Evolutionary conservation across 2,888 invertebrate genomes (phyloP).

Genomic region (Apomyelois bistriatella): DNA sequence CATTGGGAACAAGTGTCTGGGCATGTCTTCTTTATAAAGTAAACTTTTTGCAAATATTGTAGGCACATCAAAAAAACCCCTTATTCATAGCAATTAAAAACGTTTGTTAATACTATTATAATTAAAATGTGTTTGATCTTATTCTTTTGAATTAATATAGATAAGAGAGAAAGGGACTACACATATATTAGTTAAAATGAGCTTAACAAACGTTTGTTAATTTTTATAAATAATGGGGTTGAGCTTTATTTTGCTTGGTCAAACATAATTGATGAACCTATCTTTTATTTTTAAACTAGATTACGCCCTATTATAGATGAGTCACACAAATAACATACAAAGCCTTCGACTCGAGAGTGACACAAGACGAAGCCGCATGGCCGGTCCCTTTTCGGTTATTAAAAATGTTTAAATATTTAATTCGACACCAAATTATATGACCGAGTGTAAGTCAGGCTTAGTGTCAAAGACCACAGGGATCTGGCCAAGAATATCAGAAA

Average conservation of each 20-base stretch:
- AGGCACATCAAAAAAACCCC: too few relatives aligned
- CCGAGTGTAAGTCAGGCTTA: conserved; percentile 69
- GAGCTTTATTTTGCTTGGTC: neutral
- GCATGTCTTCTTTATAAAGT: too few relatives aligned
- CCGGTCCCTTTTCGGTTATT: conserved; percentile 49
- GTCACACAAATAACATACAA: conserved; percentile 14
- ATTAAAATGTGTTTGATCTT: too few relatives aligned
- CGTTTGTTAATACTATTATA: too few relatives aligned
- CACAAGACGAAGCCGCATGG: conserved; percentile 17
- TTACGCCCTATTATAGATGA: conserved; percentile 15
- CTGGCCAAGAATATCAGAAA: conserved; percentile 56
- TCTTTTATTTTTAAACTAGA: neutral
- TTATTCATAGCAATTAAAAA: too few relatives aligned
- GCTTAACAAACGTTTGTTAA: too few relatives aligned
- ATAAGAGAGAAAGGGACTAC: too few relatives aligned
- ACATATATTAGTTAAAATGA: too few relatives aligned
- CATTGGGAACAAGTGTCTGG: too few relatives aligned
- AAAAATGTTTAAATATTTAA: conserved; percentile 62
- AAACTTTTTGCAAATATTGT: too few relatives aligned
- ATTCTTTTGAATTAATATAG: too few relatives aligned
- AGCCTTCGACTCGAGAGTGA: conserved; percentile 21
- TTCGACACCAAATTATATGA: conserved; percentile 65
- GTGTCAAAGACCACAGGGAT: conserved; percentile 60
- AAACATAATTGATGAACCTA: neutral
- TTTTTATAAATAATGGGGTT: too few relatives aligned